Conservation (phyloP, 2,797 vertebrate genomes). For the Gymnothorax javanicus region DNA sequence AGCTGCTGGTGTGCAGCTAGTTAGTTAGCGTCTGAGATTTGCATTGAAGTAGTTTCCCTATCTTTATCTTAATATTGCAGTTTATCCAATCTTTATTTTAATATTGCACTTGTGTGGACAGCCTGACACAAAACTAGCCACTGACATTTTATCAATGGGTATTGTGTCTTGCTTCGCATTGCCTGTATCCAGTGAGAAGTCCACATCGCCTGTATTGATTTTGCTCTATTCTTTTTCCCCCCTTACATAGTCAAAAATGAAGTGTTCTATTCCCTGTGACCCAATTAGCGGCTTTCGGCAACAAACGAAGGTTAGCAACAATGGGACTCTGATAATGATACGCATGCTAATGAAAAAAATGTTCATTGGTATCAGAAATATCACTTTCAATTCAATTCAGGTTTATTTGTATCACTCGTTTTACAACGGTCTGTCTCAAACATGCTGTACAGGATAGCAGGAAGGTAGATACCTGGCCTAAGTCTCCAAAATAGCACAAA, state of each 20-base stretch:
- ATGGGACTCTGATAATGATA: neutral
- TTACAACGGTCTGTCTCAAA: too few species aligned
- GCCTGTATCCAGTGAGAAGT: neutral
- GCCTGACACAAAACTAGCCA: neutral
- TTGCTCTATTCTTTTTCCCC: neutral
- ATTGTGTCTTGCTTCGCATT: neutral
- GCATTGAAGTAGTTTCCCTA: neutral
- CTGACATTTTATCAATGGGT: neutral
- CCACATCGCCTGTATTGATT: neutral
- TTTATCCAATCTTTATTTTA: too few species aligned
- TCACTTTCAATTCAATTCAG: too few species aligned
- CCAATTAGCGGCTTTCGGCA: neutral
- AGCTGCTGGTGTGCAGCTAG: neutral
- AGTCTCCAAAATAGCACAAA: too few species aligned
- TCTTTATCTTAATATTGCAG: too few species aligned
- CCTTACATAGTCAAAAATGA: neutral
- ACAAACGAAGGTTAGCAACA: neutral
- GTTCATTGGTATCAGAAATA: neutral
- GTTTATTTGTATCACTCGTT: too few species aligned
- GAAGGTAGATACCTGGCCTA: too few species aligned
- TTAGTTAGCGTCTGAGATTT: neutral
- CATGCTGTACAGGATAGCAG: too few species aligned
- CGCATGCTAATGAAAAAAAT: neutral
- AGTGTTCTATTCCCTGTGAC: neutral
- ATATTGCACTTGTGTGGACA: neutral